Base-by-base conservation (phyloP, 2,797 vertebrate species). In the Kryptopterus vitreolus region DNA sequence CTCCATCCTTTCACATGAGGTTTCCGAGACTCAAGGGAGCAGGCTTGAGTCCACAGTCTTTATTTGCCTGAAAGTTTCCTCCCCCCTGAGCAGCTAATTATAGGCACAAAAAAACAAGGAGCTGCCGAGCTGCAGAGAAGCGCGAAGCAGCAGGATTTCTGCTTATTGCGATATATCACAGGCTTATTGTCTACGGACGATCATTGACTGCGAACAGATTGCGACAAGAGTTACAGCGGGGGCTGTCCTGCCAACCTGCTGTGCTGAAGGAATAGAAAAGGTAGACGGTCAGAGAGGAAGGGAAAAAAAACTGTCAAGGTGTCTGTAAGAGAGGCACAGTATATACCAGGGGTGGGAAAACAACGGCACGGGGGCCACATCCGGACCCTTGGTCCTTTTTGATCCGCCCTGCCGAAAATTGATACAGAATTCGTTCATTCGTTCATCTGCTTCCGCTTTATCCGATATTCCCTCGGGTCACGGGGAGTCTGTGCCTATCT, bases 151-250 rank as follows among this genome's bases (percentile, higher is more conserved):
- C 80, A 76, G 80, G 73, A 76, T 89, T 85, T 86, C 89, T 90
- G 89, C 92, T 91, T 92, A 89, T 91, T 92, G 90, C 89, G 88
- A 90, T 91, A 91, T 89, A 93, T 93, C 90, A 90, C 88, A 88
- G 88, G 83, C 86, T 87, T 87, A 90, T 90, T 91, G 92, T 93
- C 90, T 91, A 84, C 79, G 82, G 88, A 89, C 90, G 88, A 87
- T 86, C 92, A 92, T 93, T 90, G 93, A 92, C 89, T 87, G 89
- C 86, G 88, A 92, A 89, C 89, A 92, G 92, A 92, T 92, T 92
- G 91, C 88, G 87, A 90, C 83, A 83, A 83, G 86, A 88, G 87
- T 87, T 88, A 87, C 89, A 91, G 86, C 85, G 87, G 86, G n/a
- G 88, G 85, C 35, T 58, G 16, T 59, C 16, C 85, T 89, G 83